Evolutionary conservation across 2,888 invertebrate genomes (phyloP), one percentile per base, ranked within the genome.

Genomic region (Calameuta filiformis): DNA sequence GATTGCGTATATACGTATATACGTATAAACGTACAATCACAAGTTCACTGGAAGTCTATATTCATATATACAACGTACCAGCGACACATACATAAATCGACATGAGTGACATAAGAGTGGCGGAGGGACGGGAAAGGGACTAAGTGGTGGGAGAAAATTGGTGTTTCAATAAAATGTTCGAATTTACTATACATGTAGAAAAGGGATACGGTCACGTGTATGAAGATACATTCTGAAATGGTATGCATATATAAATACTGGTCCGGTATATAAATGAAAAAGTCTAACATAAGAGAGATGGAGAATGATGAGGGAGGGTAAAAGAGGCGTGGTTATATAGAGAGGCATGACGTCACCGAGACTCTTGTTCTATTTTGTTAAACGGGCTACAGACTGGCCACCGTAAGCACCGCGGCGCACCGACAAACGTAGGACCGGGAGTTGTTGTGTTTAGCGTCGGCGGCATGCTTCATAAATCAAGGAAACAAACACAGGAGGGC

Each of bases 391-490:
- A 68, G 71, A 68, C 79, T 76, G 71, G 73, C 56, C 68, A 80
- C 76, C 80, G 81, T 73, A 35, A 76, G 73, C 33, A 69, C 31
- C 69, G 34, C 69, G 34, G 73, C 15, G 30, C 31, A 34, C 31
- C 15, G 23, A 75, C 68, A 71, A 73, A 77, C 68, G 35, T 75
- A 81, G 68, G 73, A 79, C 76, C 80, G 81, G 81, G 80, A 80
- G 79, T 86, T 86, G 87, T 86, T 87, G 89, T 90, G 88, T 89
- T 89, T 89, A 89, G 88, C 87, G 90, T 90, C 89, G 86, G 86
- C 84, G 87, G 87, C 89, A 90, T 87, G 90, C 87, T 90, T 90
- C 90, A 90, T 90, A 90, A 90, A 90, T 90, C 90, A 90, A 87
- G 89, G 88, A 90, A 89, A 89, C 90, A 90, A 90, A 90, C 90